A percentile compares a stretch with the other conserved stretches of the same genome.
Conservation (phyloP, 2,797 vertebrate genomes). For the Mus spretus region DNA sequence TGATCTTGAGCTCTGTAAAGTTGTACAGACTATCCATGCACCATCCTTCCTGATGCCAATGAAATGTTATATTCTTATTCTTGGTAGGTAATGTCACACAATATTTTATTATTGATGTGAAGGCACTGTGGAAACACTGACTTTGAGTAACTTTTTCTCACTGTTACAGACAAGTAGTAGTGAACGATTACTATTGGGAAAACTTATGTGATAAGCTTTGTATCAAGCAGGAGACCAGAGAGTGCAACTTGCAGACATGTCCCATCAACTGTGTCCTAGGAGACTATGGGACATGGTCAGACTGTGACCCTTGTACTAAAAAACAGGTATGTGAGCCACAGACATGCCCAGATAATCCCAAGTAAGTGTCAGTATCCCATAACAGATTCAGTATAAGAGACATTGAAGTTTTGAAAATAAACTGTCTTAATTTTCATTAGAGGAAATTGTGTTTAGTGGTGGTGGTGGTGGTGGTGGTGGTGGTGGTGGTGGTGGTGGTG, state of each 20-base stretch:
- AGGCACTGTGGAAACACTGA: background rate
- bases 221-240: conserved; percentile 85
- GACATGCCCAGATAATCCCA: background rate
- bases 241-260: conserved; percentile 93
- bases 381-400: background rate
- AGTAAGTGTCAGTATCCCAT: background rate
- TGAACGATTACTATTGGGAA: conserved; percentile 89
- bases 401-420: conserved; percentile 55
- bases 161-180: conserved; percentile 87
- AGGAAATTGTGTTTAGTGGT: background rate
- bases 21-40: background rate
- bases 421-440: background rate
- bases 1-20: background rate
- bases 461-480: background rate
- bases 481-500: no score
- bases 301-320: conserved; percentile 94
- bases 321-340: conserved; percentile 90
- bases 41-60: background rate
- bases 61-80: conserved; percentile 44
- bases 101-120: background rate
- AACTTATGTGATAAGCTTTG: conserved; percentile 92
- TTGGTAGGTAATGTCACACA: background rate
- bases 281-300: conserved; percentile 94
- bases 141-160: conserved; percentile 42
- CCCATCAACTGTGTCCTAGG: conserved; percentile 93